Conservation (phyloP, 2,113 vertebrate species). For the Neogobius melanostomus region DNA sequence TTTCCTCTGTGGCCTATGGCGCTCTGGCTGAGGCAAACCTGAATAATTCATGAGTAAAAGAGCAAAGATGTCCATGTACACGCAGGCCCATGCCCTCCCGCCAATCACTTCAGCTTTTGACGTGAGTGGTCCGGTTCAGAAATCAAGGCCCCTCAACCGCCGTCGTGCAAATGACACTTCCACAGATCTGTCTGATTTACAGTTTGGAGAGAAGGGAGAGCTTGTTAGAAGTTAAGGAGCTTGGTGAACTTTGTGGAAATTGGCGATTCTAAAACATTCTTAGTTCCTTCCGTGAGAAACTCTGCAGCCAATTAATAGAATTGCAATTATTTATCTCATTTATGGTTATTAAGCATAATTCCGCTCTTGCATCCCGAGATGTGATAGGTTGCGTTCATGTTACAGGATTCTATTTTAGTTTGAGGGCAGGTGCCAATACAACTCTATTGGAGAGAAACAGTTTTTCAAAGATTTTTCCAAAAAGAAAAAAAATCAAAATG, state of each 20-base stretch:
- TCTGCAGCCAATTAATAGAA: too few relatives aligned
- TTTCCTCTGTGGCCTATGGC: constrained; percentile 16
- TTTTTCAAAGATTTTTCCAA: too few relatives aligned
- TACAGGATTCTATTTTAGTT: too few relatives aligned
- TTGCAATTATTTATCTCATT: too few relatives aligned
- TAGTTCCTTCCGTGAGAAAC: too few relatives aligned
- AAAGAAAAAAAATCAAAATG: too few relatives aligned
- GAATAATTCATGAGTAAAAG: constrained; percentile 42
- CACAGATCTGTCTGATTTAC: background rate
- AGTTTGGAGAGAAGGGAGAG: background rate
- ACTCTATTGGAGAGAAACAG: too few relatives aligned
- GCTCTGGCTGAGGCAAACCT: constrained; percentile 22
- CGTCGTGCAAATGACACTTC: background rate
- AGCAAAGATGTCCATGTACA: constrained; percentile 6
- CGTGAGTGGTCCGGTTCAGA: background rate
- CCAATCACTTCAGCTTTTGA: background rate
- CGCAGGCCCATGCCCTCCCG: background rate
- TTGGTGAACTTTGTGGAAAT: background rate
- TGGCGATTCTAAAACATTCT: too few relatives aligned
- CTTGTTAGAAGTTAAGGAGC: background rate
- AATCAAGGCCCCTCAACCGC: background rate
- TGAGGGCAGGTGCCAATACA: too few relatives aligned
- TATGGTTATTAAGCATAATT: too few relatives aligned
- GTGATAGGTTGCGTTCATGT: too few relatives aligned
- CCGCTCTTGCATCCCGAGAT: too few relatives aligned